A percentile compares a stretch with the other conserved stretches of the same genome.
These are phyloP conservation scores for Drosophila mayri DNA, from an alignment of 1,140 invertebrate genomes.

Conservation along the genomic window DNA sequence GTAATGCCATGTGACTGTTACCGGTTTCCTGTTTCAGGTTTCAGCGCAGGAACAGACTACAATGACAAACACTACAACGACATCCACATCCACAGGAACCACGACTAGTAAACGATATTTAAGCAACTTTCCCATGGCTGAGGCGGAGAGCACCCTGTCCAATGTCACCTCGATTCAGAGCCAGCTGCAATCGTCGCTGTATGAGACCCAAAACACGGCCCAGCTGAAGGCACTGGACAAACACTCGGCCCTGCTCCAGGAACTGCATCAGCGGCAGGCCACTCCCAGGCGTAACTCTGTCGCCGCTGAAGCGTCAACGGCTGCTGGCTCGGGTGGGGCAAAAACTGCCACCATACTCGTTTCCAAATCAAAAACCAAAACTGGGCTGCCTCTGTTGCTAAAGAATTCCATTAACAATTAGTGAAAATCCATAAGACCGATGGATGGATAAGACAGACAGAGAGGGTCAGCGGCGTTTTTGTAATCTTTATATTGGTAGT, in stretches of 20 bases:
- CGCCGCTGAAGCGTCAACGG: conserved; percentile 47
- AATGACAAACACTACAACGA: conserved; percentile 74
- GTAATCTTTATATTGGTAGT: conserved; percentile 79
- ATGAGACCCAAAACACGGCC: conserved; percentile 70
- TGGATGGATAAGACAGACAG: not conserved
- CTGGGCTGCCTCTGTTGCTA: conserved; percentile 83
- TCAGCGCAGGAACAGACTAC: conserved; percentile 78
- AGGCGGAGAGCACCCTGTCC: conserved; percentile 83
- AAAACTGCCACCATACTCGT: conserved; percentile 85
- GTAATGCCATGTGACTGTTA: not conserved
- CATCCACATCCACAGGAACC: conserved; percentile 61
- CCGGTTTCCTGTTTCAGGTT: conserved; percentile 50
- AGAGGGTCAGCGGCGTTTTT: conserved; percentile 60
- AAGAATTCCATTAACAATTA: conserved; percentile 85
- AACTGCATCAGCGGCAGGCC: conserved; percentile 76
- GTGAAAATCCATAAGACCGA: conserved; percentile 15
- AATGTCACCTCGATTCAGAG: conserved; percentile 84
- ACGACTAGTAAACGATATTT: conserved; percentile 80
- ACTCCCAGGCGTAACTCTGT: conserved; percentile 42
- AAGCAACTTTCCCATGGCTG: conserved; percentile 75
- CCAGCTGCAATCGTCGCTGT: conserved; percentile 82
- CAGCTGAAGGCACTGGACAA: conserved; percentile 76
- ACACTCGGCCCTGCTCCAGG: conserved; percentile 74
- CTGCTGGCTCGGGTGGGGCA: conserved; percentile 50
- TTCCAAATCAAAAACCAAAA: conserved; percentile 85